A percentile compares a stretch with the other conserved stretches of the same genome.
Evolutionary conservation across 1,140 invertebrate genomes (phyloP).

Genomic region (Penaeus indicus): DNA sequence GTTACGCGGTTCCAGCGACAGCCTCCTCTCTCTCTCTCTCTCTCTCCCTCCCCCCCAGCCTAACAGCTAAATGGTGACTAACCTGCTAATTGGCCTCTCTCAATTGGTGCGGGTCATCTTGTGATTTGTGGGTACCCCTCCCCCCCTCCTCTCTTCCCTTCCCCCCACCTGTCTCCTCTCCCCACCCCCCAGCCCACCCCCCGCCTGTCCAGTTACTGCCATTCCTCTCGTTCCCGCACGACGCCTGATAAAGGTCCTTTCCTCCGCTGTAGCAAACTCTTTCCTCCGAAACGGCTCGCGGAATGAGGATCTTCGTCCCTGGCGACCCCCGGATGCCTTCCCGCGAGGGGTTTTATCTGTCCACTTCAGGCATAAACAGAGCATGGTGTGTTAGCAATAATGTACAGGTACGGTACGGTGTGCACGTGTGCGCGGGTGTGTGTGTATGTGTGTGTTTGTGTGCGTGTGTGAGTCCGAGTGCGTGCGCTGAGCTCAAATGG

Average conservation of each 20-base stretch:
- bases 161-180: neutral
- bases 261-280: too few relatives aligned
- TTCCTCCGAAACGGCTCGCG: too few relatives aligned
- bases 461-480: neutral
- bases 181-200: neutral
- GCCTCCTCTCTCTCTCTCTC: neutral
- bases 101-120: slow-evolving; percentile 56
- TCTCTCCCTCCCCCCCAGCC: slow-evolving; percentile 14
- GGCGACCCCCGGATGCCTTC: neutral
- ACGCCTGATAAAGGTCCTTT: too few relatives aligned
- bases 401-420: slow-evolving; percentile 23
- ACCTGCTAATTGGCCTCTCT: slow-evolving; percentile 43
- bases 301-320: too few relatives aligned
- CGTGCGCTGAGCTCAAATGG: neutral
- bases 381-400: neutral
- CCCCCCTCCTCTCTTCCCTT: neutral
- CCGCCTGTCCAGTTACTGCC: neutral
- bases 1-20: neutral
- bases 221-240: neutral
- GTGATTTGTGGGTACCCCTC: slow-evolving; percentile 42
- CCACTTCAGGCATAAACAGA: slow-evolving; percentile 5
- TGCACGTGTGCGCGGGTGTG: neutral
- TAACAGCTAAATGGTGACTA: slow-evolving; percentile 49
- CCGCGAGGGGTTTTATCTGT: neutral
- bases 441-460: neutral